Evolutionary conservation across 1,140 invertebrate genomes (phyloP).

Genomic region (Procambarus clarkii): DNA sequence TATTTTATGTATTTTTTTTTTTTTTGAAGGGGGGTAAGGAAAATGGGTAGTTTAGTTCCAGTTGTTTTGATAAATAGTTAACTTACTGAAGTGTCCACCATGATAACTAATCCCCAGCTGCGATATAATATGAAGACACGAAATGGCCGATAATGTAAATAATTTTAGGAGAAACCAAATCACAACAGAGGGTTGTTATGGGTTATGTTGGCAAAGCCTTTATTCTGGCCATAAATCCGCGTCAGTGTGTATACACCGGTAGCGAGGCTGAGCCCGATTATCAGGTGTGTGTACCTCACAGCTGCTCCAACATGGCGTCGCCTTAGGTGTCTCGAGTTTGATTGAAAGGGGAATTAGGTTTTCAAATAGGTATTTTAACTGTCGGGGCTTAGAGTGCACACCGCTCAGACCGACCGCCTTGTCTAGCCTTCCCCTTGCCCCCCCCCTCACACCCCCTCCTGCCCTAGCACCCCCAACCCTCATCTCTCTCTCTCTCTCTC

Average conservation of each 20-base stretch:
- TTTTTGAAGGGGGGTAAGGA: not conserved
- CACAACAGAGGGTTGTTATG: not conserved
- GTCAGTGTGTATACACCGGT: conserved; percentile 41
- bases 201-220: not conserved
- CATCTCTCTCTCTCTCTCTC: no score
- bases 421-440: not conserved
- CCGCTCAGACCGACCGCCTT: not conserved
- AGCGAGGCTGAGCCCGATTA: conserved; percentile 11
- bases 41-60: conserved; percentile 18
- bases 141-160: no score
- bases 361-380: conserved; percentile 34
- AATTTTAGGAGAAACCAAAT: not conserved
- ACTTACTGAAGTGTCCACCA: not conserved
- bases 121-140: not conserved
- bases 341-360: conserved; percentile 53
- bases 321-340: conserved; percentile 32
- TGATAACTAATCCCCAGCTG: not conserved
- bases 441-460: not conserved
- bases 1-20: no score
- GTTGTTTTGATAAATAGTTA: not conserved
- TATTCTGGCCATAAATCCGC: conserved; percentile 43
- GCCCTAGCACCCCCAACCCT: no score
- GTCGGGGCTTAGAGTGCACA: not conserved
- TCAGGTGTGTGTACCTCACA: conserved; percentile 18
- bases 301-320: conserved; percentile 29